A percentile compares a stretch with the other conserved stretches of the same genome.
phyloP scores from a whole-genome alignment of 2,888 invertebrate genomes.

The Chymomyza caudatula region DNA sequence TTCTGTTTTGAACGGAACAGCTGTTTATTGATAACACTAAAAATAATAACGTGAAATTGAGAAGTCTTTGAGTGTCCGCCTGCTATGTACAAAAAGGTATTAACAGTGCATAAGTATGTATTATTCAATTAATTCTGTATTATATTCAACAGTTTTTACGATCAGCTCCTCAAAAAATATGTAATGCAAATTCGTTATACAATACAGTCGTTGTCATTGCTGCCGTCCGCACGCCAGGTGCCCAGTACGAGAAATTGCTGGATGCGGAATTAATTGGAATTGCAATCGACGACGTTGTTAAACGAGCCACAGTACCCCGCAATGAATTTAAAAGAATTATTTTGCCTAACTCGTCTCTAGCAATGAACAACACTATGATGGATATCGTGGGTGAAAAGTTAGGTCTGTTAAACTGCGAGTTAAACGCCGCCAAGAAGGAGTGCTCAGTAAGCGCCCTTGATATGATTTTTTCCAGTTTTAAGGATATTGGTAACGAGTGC shows the following conservation, averaged over 20 bases:
- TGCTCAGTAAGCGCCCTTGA: constrained; percentile 42
- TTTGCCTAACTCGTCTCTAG: constrained; percentile 83
- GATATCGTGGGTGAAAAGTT: constrained; percentile 80
- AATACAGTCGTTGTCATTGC: constrained; percentile 95
- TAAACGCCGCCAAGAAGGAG: background rate
- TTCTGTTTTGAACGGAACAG: constrained; percentile 15
- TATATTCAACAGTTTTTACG: background rate
- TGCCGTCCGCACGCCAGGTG: constrained; percentile 95
- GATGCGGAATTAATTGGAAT: constrained; percentile 91
- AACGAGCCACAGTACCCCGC: constrained; percentile 87
- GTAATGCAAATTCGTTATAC: background rate
- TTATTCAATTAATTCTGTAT: background rate
- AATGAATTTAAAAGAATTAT: constrained; percentile 93
- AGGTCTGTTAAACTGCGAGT: background rate
- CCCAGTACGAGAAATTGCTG: constrained; percentile 91
- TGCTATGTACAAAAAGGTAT: background rate
- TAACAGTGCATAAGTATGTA: background rate
- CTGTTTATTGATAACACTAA: constrained; percentile 10
- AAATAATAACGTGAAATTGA: constrained; percentile 5
- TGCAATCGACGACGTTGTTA: constrained; percentile 89
- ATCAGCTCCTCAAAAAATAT: background rate
- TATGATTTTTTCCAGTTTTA: constrained; percentile 41
- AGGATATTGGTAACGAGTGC: constrained; percentile 19
- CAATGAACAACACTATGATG: constrained; percentile 95
- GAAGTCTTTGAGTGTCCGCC: too few species aligned